Base-by-base conservation (phyloP, 2,797 vertebrate species). In the Halcyon chelicuti region DNA sequence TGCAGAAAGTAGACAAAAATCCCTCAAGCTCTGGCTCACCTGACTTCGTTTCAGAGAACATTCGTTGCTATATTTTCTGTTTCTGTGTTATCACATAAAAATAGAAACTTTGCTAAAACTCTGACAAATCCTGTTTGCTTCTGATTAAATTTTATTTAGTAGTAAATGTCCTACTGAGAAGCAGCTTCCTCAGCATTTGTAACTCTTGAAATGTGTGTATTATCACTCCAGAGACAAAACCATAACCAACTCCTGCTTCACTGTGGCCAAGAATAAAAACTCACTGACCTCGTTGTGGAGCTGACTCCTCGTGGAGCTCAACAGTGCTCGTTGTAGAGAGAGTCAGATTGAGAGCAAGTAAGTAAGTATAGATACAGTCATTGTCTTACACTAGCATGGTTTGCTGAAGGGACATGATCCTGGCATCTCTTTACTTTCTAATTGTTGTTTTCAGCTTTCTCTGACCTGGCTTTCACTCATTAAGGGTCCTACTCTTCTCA, bases 241-340 rank as follows among this genome's bases (percentile, higher is more conserved):
- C 44, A 46, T 23, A 44, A 19, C 10, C 40, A 39, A 8, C 23
- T 75, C 31, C 14, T 78, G 58, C 33, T 49, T 70, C 51, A 70
- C 18, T 26, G 9, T 35, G 35, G 46, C 42, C 52, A 54, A 44
- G 37, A 26, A 29, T 3, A 18, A 74, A 68, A 88, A 21, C 10
- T 58, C 5, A 1, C 2, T 51, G 63, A 73, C 11, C 51, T 71
- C 17, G 0, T 3, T 22, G 52, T 63, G 60, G 26, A 67, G 18
- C 17, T 46, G n/a, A n/a, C n/a, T n/a, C n/a, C n/a, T n/a, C n/a
- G 52, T 63, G 60, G 26, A 67, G 18, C 17, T 46, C 1, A 0
- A 2, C 22, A 25, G 29, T 72, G 18, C 8, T 68, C 5, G 0
- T 10, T 21, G 28, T 10, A 52, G 26, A 52, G 33, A 60, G 4